Conservation (phyloP, 2,113 vertebrate species). For the Percopsis transmontana region DNA sequence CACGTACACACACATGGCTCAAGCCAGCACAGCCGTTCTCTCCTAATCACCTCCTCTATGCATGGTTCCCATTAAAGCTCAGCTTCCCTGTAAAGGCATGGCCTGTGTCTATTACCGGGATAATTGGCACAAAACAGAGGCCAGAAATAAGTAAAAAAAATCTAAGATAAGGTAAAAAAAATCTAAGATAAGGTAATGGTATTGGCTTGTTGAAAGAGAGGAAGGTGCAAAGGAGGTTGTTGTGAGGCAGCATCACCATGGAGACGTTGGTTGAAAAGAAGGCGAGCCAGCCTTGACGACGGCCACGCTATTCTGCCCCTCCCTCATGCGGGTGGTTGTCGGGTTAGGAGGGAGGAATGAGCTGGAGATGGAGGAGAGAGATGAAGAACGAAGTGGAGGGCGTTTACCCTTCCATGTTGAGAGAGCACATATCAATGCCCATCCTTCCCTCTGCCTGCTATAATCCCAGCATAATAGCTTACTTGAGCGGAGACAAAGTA, state of each 20-base stretch:
- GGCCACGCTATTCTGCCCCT: conserved; percentile 34
- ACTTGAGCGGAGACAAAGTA: too few species aligned
- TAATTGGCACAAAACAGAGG: conserved; percentile 56
- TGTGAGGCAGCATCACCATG: conserved; percentile 67
- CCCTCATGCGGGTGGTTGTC: conserved; percentile 18
- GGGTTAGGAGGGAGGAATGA: conserved; percentile 23
- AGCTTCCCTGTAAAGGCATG: conserved; percentile 47
- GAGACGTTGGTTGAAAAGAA: conserved; percentile 61
- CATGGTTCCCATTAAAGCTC: conserved; percentile 20
- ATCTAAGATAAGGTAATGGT: conserved; percentile 31
- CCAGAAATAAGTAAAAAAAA: conserved; percentile 14
- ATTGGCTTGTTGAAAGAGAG: conserved; percentile 15
- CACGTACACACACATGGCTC: conserved; percentile 7
- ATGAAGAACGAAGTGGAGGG: conserved; percentile 5
- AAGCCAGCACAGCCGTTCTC: background rate
- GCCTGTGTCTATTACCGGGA: conserved; percentile 20
- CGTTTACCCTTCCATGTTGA: too few species aligned
- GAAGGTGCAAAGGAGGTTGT: conserved; percentile 47
- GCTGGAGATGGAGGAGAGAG: background rate
- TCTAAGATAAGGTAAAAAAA: conserved; percentile 29
- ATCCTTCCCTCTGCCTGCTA: background rate
- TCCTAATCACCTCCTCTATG: conserved; percentile 42
- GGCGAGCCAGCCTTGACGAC: conserved; percentile 69
- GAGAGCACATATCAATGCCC: too few species aligned
- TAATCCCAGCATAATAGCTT: background rate